Percentiles rank a stretch among this genome's conserved stretches.
These are phyloP conservation scores for Drosophila pseudoobscura DNA, from an alignment of 1,140 invertebrate genomes.

Conservation along the genomic window DNA sequence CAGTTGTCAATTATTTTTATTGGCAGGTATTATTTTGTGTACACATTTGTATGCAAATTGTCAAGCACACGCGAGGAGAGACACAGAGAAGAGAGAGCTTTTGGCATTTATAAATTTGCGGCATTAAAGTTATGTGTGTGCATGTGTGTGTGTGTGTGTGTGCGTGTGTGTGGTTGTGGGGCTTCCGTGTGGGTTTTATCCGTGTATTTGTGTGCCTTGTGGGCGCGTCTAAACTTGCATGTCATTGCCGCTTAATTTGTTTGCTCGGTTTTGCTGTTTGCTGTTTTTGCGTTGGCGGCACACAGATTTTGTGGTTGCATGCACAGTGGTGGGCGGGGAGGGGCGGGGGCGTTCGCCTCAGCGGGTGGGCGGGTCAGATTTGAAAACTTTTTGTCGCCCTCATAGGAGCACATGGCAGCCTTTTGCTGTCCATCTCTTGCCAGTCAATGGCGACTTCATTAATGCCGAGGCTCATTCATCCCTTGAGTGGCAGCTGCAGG, in stretches of 20 bases:
- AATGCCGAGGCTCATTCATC: slow-evolving; percentile 28
- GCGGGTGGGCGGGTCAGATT: slow-evolving; percentile 14
- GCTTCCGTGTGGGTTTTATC: neutral
- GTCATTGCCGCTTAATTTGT: slow-evolving; percentile 78
- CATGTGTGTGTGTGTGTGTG: slow-evolving; percentile 2
- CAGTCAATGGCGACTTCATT: slow-evolving; percentile 31
- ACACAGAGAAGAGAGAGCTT: slow-evolving; percentile 21
- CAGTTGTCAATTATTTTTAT: slow-evolving; percentile 81
- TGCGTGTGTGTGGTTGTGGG: slow-evolving; percentile 1
- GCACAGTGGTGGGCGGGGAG: slow-evolving; percentile 11
- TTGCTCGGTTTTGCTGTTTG: slow-evolving; percentile 66
- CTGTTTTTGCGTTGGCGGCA: slow-evolving; percentile 26
- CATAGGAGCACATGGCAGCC: neutral
- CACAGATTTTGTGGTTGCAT: slow-evolving; percentile 71
- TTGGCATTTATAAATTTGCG: slow-evolving; percentile 57
- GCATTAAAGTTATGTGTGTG: slow-evolving; percentile 29
- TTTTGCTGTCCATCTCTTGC: slow-evolving; percentile 1
- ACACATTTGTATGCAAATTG: slow-evolving; percentile 77
- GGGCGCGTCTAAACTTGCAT: slow-evolving; percentile 71
- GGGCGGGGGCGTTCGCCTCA: neutral
- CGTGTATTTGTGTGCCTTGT: slow-evolving; percentile 30
- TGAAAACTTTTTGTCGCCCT: slow-evolving; percentile 22
- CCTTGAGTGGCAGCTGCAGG: slow-evolving; percentile 34
- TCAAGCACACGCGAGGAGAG: slow-evolving; percentile 55
- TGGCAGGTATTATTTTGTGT: slow-evolving; percentile 80